Evolutionary conservation across 2,888 invertebrate species (phyloP).

Genomic region (Patella caerulea): DNA sequence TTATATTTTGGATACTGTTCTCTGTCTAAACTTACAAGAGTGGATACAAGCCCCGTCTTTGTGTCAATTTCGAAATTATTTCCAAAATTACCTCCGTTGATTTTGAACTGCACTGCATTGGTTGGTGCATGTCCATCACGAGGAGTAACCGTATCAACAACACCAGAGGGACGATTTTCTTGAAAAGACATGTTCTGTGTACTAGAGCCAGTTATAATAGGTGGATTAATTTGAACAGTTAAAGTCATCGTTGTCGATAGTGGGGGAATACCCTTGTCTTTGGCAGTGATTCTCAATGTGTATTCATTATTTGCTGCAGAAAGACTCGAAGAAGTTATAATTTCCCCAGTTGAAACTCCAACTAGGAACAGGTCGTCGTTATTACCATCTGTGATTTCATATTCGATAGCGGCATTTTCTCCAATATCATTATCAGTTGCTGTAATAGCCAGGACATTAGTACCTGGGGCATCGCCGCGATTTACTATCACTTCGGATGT

Average conservation of each 20-base stretch:
- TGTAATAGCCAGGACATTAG: conserved; percentile 25
- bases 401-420: conserved; percentile 39
- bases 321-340: conserved; percentile 30
- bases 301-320: conserved; percentile 23
- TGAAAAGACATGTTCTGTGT: not conserved
- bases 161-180: not conserved
- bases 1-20: conserved; percentile 75
- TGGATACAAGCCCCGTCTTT: conserved; percentile 85
- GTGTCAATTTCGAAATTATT: not conserved
- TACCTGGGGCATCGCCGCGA: conserved; percentile 25
- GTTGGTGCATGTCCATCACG: not conserved
- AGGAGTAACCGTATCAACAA: not conserved
- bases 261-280: conserved; percentile 73
- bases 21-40: conserved; percentile 85
- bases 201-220: not conserved
- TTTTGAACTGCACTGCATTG: not conserved
- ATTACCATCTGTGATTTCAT: conserved; percentile 36
- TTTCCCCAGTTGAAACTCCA: conserved; percentile 29
- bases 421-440: conserved; percentile 43
- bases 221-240: conserved; percentile 81
- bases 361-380: conserved; percentile 35
- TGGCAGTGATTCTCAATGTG: conserved; percentile 73
- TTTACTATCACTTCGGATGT: not conserved
- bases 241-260: conserved; percentile 86
- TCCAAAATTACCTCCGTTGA: not conserved